Evolutionary conservation across 1,140 invertebrate species (phyloP), one percentile per base, ranked within the genome.

Genomic region (Cherax destructor): DNA sequence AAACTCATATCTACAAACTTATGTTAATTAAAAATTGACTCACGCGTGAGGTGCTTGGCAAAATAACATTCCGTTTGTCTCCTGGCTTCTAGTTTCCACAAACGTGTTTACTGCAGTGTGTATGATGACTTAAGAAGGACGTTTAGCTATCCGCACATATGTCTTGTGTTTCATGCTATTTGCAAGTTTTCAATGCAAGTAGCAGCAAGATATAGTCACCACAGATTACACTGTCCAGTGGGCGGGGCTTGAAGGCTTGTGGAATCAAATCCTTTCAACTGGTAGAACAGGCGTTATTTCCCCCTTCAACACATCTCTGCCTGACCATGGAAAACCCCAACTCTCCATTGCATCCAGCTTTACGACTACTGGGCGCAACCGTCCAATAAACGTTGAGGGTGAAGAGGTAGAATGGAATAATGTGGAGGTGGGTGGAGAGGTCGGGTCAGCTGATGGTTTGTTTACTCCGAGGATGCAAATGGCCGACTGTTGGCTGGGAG

Each of bases 381-480:
- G 30, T 11, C 7, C n/a, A n/a, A 24, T 74, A 9, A 30, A 30
- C n/a, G 11, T 30, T 74, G 6, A 74, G n/a, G 24, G 69, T 6
- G 9, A 21, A 5, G 30, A 24, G 4, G 3, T 30, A 74, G 13
- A 56, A 3, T 56, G 9, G 52, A 56, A 30, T 74, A 74, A 74
- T 30, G 24, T 9, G 69, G 6, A 24, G 83, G 9, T 7, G n/a
- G 41, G 21, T 1, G 16, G 47, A 50, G 72, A 21, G 41, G 41
- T 72, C 65, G 49, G 69, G 83, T 85, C 83, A 85, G 65, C 84
- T 77, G 69, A 41, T 74, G 84, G 49, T 86, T 86, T 86, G 84
- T 86, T 86, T 86, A 86, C 72, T 47, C 11, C 65, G n/a, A 16
- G 47, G 11, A 50, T 49, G 85, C 72, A 87, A 87, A 77, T 77